A percentile compares a stretch with the other conserved stretches of the same genome.
phyloP scores from a whole-genome alignment of 2,888 invertebrate species.

The Hermodice carunculata region DNA sequence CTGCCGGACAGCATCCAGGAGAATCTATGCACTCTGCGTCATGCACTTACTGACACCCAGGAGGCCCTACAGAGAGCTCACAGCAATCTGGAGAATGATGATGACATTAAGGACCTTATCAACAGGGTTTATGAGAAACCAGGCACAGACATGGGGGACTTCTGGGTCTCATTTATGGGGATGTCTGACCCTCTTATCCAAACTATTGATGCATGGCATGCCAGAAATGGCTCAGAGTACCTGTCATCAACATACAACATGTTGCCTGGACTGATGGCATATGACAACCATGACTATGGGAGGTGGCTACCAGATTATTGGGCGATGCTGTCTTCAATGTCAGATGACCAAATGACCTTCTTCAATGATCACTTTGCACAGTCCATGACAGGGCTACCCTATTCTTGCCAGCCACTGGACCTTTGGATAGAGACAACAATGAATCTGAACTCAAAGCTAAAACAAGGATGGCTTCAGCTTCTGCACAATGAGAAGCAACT shows the following conservation, averaged over 20 bases:
- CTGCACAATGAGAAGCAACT: not conserved
- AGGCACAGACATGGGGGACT: constrained; percentile 1
- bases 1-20: not conserved
- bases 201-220: too few relatives aligned
- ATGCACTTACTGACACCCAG: not conserved
- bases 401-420: not conserved
- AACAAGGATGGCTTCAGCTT: constrained; percentile 1
- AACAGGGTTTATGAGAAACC: too few relatives aligned
- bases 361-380: not conserved
- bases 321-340: too few relatives aligned
- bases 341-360: too few relatives aligned
- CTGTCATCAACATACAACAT: too few relatives aligned
- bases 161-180: not conserved
- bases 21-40: not conserved
- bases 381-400: not conserved
- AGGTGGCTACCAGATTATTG: too few relatives aligned
- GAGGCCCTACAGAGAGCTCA: not conserved
- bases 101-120: not conserved
- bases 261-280: too few relatives aligned
- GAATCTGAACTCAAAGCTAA: not conserved
- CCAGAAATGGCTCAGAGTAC: too few relatives aligned
- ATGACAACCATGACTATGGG: too few relatives aligned
- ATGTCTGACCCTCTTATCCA: too few relatives aligned
- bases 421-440: not conserved
- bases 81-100: not conserved